Conservation (phyloP, 2,888 invertebrate genomes). For the Choreutis nemorana region DNA sequence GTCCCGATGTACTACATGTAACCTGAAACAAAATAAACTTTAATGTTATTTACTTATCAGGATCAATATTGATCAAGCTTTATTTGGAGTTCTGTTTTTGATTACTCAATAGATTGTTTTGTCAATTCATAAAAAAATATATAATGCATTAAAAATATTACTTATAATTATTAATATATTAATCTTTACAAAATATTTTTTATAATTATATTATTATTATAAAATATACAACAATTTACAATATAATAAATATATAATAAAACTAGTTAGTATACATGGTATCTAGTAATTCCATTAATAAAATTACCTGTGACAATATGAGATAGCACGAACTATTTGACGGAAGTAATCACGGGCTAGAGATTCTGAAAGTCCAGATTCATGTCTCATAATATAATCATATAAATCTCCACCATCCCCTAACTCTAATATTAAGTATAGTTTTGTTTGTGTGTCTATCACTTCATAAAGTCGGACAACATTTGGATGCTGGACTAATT, state of each 20-base stretch:
- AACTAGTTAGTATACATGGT: not conserved
- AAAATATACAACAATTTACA: no score
- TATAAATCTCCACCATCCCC: constrained; percentile 99
- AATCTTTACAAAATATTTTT: constrained; percentile 1
- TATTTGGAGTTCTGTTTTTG: no score
- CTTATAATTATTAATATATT: constrained; percentile 3
- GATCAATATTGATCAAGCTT: no score
- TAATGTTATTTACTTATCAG: no score
- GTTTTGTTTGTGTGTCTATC: constrained; percentile 98
- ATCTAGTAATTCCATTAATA: no score
- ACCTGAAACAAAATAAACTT: constrained; percentile 32
- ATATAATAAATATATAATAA: no score
- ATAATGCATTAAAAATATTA: no score
- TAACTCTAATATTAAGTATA: constrained; percentile 95
- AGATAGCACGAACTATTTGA: constrained; percentile 97
- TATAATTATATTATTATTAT: no score
- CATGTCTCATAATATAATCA: constrained; percentile 97
- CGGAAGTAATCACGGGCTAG: constrained; percentile 92
- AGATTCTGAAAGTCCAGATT: constrained; percentile 84
- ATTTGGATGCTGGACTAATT: constrained; percentile 98
- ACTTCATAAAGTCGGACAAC: constrained; percentile 98
- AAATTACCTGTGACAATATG: constrained; percentile 94
- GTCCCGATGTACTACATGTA: constrained; percentile 82
- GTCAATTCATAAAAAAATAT: no score
- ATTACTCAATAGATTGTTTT: no score